phyloP scores from a whole-genome alignment of 1,140 invertebrate genomes.

The Orius laevigatus region DNA sequence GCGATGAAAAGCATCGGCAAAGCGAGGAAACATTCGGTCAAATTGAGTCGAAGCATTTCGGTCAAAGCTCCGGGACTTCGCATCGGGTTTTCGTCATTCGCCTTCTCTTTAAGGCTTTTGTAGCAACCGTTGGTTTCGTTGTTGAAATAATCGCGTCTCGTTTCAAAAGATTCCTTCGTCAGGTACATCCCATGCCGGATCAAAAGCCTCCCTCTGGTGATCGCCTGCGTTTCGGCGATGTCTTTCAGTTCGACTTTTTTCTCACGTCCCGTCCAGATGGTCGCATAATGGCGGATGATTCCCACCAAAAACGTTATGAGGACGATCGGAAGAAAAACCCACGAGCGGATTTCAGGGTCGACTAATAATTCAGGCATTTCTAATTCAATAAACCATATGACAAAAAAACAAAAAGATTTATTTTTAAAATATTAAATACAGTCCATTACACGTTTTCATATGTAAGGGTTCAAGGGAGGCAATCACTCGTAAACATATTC shows the following conservation, averaged over 20 bases:
- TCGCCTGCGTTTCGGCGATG: slow-evolving; percentile 90
- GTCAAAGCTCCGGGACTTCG: slow-evolving; percentile 97
- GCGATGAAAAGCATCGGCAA: slow-evolving; percentile 97
- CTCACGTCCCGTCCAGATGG: slow-evolving; percentile 82
- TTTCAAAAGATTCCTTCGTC: slow-evolving; percentile 83
- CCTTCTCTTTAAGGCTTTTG: slow-evolving; percentile 73
- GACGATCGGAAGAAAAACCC: slow-evolving; percentile 97
- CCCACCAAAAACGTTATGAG: slow-evolving; percentile 95
- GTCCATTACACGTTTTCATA: no score
- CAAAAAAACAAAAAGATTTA: no score
- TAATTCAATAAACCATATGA: no score
- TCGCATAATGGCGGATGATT: slow-evolving; percentile 93
- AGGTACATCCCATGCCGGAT: slow-evolving; percentile 93
- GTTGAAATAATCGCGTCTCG: slow-evolving; percentile 90
- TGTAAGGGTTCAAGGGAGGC: no score
- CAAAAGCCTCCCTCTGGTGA: slow-evolving; percentile 80
- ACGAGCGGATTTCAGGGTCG: slow-evolving; percentile 90
- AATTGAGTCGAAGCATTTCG: slow-evolving; percentile 97
- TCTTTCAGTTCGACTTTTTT: slow-evolving; percentile 93
- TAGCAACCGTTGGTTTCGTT: slow-evolving; percentile 82
- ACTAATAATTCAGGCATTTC: slow-evolving; percentile 76
- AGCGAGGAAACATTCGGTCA: slow-evolving; percentile 65
- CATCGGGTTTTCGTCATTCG: slow-evolving; percentile 81
- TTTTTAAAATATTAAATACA: no score
- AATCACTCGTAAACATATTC: no score